Percentiles rank a stretch among this genome's conserved stretches.
Conservation (phyloP, 2,888 invertebrate genomes). For the Drosophila parthenogenetica region DNA sequence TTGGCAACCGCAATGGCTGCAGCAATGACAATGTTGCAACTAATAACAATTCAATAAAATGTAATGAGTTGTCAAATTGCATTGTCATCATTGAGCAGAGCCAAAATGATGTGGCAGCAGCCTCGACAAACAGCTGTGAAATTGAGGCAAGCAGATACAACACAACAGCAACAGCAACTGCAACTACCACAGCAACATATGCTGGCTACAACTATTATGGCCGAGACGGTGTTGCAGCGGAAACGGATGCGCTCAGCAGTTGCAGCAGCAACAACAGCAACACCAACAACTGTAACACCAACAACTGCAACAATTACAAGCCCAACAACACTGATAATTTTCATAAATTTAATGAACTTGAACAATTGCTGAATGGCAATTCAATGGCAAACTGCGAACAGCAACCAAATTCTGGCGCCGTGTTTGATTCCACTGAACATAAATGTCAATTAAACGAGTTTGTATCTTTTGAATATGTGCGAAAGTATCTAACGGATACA, state of each 20-base stretch:
- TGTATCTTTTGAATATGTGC: slow-evolving; percentile 85
- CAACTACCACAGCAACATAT: slow-evolving; percentile 35
- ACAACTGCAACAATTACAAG: slow-evolving; percentile 39
- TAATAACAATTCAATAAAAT: slow-evolving; percentile 85
- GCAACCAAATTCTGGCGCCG: slow-evolving; percentile 17
- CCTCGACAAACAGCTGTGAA: slow-evolving; percentile 26
- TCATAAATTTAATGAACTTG: slow-evolving; percentile 80
- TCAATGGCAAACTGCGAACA: slow-evolving; percentile 23
- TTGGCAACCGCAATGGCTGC: slow-evolving; percentile 58
- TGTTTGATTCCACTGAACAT: slow-evolving; percentile 19
- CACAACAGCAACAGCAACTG: slow-evolving; percentile 26
- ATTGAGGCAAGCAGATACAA: slow-evolving; percentile 26
- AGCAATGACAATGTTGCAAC: slow-evolving; percentile 49
- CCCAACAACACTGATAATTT: slow-evolving; percentile 63
- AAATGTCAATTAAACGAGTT: slow-evolving; percentile 78
- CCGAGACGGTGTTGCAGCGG: slow-evolving; percentile 35
- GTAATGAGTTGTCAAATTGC: slow-evolving; percentile 86
- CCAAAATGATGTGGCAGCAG: slow-evolving; percentile 69
- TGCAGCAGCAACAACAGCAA: slow-evolving; percentile 56
- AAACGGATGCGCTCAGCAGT: slow-evolving; percentile 65
- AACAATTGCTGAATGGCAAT: slow-evolving; percentile 66
- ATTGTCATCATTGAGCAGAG: slow-evolving; percentile 85
- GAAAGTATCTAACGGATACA: slow-evolving; percentile 83
- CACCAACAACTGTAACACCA: slow-evolving; percentile 39
- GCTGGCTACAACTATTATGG: slow-evolving; percentile 33